Evolutionary conservation across 2,888 invertebrate genomes (phyloP).

Genomic region (Phalera bucephala): DNA sequence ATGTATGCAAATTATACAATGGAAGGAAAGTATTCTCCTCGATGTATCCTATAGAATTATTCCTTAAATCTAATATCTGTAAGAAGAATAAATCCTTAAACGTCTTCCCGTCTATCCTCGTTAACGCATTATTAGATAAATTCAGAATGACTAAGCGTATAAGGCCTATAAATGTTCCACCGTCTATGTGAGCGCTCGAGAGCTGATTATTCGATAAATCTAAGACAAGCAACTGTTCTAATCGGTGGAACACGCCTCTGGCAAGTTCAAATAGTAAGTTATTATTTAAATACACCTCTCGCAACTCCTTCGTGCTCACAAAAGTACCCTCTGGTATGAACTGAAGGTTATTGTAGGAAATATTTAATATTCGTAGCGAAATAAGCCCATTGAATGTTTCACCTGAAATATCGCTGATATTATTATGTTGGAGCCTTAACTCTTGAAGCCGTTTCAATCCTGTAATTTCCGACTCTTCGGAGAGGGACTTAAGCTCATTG

Average conservation of each 20-base stretch:
- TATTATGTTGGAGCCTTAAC: constrained; percentile 91
- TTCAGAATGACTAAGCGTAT: constrained; percentile 93
- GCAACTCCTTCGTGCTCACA: constrained; percentile 90
- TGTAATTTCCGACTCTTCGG: constrained; percentile 89
- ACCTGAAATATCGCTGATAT: constrained; percentile 89
- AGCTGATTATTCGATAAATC: constrained; percentile 94
- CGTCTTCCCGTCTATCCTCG: constrained; percentile 91
- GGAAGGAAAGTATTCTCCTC: constrained; percentile 94
- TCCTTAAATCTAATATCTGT: constrained; percentile 92
- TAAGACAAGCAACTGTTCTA: constrained; percentile 93
- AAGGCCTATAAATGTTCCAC: constrained; percentile 92
- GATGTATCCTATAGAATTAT: constrained; percentile 93
- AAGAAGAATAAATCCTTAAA: constrained; percentile 94
- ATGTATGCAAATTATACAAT: constrained; percentile 93
- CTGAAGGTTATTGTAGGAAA: constrained; percentile 93
- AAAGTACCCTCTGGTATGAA: constrained; percentile 92
- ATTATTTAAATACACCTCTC: constrained; percentile 93
- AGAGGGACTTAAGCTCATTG: constrained; percentile 89
- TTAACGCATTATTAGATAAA: constrained; percentile 92
- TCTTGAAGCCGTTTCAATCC: constrained; percentile 90
- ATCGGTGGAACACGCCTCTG: constrained; percentile 91
- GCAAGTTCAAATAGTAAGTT: constrained; percentile 93
- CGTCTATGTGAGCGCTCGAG: constrained; percentile 92
- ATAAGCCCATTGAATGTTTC: constrained; percentile 91
- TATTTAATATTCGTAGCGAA: constrained; percentile 90